Base-by-base conservation (phyloP, 1,140 invertebrate genomes). In the Drosophila melanica region DNA sequence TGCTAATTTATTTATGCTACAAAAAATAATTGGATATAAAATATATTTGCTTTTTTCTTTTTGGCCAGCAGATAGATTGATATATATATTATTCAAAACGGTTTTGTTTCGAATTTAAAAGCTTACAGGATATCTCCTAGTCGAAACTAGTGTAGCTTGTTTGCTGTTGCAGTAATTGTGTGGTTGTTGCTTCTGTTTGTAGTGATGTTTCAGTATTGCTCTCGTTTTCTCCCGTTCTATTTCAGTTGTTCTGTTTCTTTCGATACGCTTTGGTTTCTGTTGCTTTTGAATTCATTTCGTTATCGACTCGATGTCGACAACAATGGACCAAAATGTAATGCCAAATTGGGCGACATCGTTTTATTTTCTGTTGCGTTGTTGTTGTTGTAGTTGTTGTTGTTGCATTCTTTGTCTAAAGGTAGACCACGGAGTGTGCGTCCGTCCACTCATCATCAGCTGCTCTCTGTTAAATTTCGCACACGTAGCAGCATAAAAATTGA, bases 401-500 rank as follows among this genome's bases (percentile, higher is more conserved):
- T 41, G 53, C 27, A 51, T 33, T 50, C 47, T 66, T 72, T 72
- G 54, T 59, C 54, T 55, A 45, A 66, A 72, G 63, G 69, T 67
- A 72, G 14, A 45, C 27, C 35, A 27, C 20, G 33, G 51, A 20
- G 50, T 53, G 37, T 57, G 68, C 66, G 82, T 86, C 73, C 82
- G 82, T 86, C 73, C 82, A 86, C 70, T 87, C 82, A 76, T 86
- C 81, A 87, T 85, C 74, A 76, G 80, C 55, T 81, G 71, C 84
- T 82, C 84, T 82, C 79, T 77, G 75, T 73, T 82, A 74, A 73
- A 89, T 89, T 89, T 89, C 74, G 84, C 85, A 89, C 84, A 89
- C 84, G 84, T 89, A 89, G 84, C 77, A 90, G 80, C 85, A 89
- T 89, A 89, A 89, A 89, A 89, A 86, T 86, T 86, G 82, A 87